phyloP scores from a whole-genome alignment of 2,797 vertebrate genomes.

The Artibeus jamaicensis region DNA sequence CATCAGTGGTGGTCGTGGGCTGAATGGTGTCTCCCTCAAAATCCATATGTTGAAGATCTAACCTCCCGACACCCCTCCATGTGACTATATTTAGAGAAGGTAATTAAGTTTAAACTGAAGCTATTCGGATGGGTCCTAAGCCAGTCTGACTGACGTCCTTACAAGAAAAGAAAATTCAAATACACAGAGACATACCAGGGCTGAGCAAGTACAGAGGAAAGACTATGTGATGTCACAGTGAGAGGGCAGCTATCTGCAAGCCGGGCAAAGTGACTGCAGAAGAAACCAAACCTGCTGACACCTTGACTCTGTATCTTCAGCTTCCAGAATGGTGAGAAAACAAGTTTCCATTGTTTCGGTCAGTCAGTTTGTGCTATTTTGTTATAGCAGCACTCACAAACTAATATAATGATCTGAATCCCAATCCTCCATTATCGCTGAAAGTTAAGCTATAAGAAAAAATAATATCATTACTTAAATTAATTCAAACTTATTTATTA shows the following conservation, averaged over 20 bases:
- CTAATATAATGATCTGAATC: not conserved
- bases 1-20: not conserved
- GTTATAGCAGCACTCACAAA: not conserved
- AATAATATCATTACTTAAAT: not conserved
- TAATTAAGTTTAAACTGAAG: not conserved
- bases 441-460: not conserved
- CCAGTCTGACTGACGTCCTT: not conserved
- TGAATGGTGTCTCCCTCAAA: not conserved
- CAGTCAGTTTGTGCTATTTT: not conserved
- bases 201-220: not conserved
- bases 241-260: not conserved
- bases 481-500: not conserved
- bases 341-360: not conserved
- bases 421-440: not conserved
- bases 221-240: not conserved
- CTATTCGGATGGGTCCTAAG: not conserved
- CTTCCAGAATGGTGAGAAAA: not conserved
- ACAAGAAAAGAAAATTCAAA: not conserved
- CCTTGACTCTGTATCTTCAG: not conserved
- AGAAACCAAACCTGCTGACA: not conserved
- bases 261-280: not conserved
- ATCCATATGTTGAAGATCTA: not conserved
- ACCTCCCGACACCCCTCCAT: not conserved
- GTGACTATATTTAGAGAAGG: not conserved
- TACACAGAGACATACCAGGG: not conserved